Evolutionary conservation across 30 jellyfish, hydroid and myxozoan genomes (phyloP).

Genomic region (Calvadosia cruxmelitensis): DNA sequence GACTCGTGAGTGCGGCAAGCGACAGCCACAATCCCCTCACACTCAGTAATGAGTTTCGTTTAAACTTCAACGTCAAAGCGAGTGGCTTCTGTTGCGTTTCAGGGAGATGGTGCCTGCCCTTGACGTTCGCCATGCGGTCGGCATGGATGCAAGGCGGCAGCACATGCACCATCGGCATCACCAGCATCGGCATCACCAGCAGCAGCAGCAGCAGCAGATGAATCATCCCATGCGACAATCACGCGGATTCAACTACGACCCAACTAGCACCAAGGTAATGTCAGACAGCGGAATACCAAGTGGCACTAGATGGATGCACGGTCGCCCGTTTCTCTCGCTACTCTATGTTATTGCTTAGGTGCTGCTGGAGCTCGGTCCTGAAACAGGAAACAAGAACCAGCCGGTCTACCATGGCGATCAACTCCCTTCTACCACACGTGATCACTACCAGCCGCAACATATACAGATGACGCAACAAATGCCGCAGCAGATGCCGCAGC

Average conservation of each 20-base stretch:
- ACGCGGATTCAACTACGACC: slow-evolving; percentile 48
- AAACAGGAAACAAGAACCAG: slow-evolving; percentile 20
- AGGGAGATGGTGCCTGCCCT: slow-evolving; percentile 69
- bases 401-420: slow-evolving; percentile 6
- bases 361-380: slow-evolving; percentile 82
- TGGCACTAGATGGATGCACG: no score
- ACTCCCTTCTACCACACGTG: neutral
- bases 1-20: slow-evolving; percentile 70
- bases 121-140: slow-evolving; percentile 21
- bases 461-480: neutral
- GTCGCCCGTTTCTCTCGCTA: no score
- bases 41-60: no score
- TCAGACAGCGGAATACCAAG: no score
- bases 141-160: slow-evolving; percentile 15
- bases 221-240: slow-evolving; percentile 45
- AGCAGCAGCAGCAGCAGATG: slow-evolving; percentile 47
- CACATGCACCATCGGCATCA: slow-evolving; percentile 21
- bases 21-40: no score
- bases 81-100: neutral
- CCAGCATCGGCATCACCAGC: slow-evolving; percentile 58
- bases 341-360: slow-evolving; percentile 20
- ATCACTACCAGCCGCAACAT: slow-evolving; percentile 1
- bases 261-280: slow-evolving; percentile 59
- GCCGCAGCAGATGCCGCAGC: neutral
- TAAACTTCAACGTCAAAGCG: no score